Conservation (phyloP, 2,888 invertebrate species). For the Apantesis nais region DNA sequence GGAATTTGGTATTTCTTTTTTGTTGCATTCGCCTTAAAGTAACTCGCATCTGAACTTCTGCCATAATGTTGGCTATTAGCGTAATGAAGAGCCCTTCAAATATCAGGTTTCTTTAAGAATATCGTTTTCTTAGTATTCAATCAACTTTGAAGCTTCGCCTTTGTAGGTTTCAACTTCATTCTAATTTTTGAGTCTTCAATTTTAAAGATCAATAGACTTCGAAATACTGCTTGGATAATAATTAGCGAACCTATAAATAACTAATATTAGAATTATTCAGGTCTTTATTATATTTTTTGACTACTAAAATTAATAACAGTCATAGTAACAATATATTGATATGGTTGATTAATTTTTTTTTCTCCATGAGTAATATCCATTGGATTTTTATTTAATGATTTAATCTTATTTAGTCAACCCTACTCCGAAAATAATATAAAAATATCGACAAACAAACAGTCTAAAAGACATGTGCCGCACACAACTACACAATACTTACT, state of each 20-base stretch:
- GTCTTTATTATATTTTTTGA: neutral
- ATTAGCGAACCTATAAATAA: neutral
- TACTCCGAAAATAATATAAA: neutral
- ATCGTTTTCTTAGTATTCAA: constrained; percentile 39
- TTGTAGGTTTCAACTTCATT: constrained; percentile 29
- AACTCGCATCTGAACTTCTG: constrained; percentile 32
- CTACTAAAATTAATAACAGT: neutral
- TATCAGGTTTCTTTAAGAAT: constrained; percentile 42
- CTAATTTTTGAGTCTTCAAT: constrained; percentile 22
- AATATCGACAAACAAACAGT: neutral
- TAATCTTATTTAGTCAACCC: neutral
- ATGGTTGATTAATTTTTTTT: no score
- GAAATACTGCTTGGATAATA: neutral
- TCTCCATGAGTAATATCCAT: no score
- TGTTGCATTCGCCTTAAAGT: neutral
- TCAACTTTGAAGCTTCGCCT: constrained; percentile 30
- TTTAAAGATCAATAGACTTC: constrained; percentile 17
- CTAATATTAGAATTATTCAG: neutral
- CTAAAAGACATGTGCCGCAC: neutral
- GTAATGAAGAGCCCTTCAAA: constrained; percentile 37
- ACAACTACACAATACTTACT: no score
- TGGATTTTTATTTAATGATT: neutral
- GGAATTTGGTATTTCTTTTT: neutral
- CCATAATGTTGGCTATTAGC: constrained; percentile 1
- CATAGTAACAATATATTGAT: no score